These are phyloP conservation scores for Xiphydria camelus DNA, from an alignment of 2,888 invertebrate species.

Conservation along the genomic window DNA sequence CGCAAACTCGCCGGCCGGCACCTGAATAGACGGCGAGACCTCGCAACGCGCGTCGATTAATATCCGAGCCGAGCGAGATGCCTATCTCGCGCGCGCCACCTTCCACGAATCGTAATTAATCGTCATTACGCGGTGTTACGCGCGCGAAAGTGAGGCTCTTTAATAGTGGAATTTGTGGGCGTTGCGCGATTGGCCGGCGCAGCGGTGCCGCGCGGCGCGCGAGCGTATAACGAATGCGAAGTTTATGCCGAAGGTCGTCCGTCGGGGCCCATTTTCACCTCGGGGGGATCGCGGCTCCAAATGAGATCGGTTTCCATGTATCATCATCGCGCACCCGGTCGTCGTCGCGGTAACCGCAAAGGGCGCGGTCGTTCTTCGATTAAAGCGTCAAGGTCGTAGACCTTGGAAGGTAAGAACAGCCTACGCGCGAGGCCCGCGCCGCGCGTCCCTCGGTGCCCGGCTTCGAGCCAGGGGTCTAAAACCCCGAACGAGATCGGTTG, in stretches of 20 bases:
- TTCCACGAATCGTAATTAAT: constrained; percentile 32
- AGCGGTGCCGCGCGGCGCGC: constrained; percentile 26
- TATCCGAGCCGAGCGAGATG: constrained; percentile 24
- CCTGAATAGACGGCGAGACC: neutral
- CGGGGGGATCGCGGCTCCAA: constrained; percentile 33
- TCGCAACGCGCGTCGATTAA: constrained; percentile 32
- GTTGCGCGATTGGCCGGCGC: constrained; percentile 27
- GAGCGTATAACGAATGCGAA: constrained; percentile 37
- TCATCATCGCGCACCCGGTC: too few species aligned
- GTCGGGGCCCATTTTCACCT: constrained; percentile 36
- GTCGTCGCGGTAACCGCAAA: too few species aligned
- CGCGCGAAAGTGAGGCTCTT: constrained; percentile 28
- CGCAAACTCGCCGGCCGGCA: neutral
- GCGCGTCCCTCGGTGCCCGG: too few species aligned
- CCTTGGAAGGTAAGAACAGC: too few species aligned
- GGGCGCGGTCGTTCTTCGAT: too few species aligned
- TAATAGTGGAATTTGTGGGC: constrained; percentile 17
- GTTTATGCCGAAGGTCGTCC: constrained; percentile 36
- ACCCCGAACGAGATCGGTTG: too few species aligned
- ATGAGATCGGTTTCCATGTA: constrained; percentile 39
- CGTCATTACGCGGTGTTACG: constrained; percentile 37
- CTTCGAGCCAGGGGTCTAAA: too few species aligned
- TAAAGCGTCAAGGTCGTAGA: too few species aligned
- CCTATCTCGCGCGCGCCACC: constrained; percentile 7
- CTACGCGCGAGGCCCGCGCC: too few species aligned